Evolutionary conservation across 2,113 vertebrate species (phyloP), one percentile per base, ranked within the genome.

Genomic region (Thunnus thynnus): DNA sequence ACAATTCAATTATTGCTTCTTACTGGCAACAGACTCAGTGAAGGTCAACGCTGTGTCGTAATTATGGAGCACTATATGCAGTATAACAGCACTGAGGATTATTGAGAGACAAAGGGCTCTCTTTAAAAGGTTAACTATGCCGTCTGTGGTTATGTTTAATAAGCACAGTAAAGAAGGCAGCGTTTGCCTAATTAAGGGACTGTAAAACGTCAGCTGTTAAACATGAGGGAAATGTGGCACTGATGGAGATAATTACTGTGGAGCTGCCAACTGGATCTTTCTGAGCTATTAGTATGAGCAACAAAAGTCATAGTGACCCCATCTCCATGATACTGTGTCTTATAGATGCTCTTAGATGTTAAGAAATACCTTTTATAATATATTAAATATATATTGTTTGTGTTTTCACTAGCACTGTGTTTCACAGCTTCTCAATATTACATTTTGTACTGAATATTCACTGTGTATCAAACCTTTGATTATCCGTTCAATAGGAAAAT

Each of bases 1-100:
- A 58, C 80, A 89, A 87, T 92, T 90, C 83, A 94, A 88, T 94
- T 90, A 88, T 56, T 83, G 64, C 36, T 78, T 72, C 67, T 86
- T 67, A 90, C 68, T 80, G 83, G 76, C 76, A 89, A 77, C 48
- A 5, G 56, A 73, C 47, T 66, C 14, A 63, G 65, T 69, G 72
- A 80, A 91, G 89, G 92, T 86, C 79, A 89, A 79, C 56, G 72
- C 41, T 12, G 4, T 18, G 75, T 20, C 66, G 44, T 82, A 86
- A 92, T 92, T 87, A 91, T 16, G 20, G 13, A 78, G 72, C 66
- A 13, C 52, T 62, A 22, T 73, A 41, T 41, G 71, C 67, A 72
- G 70, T 60, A 13, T 17, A 69, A 63, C 50, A 44, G 52, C 64
- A 69, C 13, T 18, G 44, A 74, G 71, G 72, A 81, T 88, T 80